Conservation (phyloP, 2,888 invertebrate genomes). For the Perizoma affinitatum region DNA sequence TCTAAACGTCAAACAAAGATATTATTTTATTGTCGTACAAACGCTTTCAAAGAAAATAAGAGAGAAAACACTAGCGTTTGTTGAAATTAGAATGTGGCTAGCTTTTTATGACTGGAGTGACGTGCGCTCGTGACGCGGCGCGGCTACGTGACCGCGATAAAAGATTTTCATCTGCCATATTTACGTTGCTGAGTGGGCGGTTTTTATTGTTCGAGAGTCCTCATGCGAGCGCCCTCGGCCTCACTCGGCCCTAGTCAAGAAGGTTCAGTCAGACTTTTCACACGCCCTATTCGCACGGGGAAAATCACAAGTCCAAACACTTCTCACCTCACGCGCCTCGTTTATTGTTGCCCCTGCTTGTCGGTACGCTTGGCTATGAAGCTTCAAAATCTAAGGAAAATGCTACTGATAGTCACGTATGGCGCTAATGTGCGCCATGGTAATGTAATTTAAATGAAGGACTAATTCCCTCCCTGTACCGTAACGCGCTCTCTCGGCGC, state of each 20-base stretch:
- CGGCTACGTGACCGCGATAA: slow-evolving; percentile 83
- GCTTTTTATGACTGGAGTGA: slow-evolving; percentile 79
- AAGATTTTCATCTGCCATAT: slow-evolving; percentile 84
- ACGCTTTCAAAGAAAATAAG: slow-evolving; percentile 59
- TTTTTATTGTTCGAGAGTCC: slow-evolving; percentile 81
- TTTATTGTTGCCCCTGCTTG: slow-evolving; percentile 59
- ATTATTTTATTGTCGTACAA: slow-evolving; percentile 59
- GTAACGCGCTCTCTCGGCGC: slow-evolving; percentile 77
- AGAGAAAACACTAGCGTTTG: slow-evolving; percentile 76
- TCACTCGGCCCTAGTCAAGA: slow-evolving; percentile 45
- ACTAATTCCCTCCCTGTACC: slow-evolving; percentile 79
- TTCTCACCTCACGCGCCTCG: slow-evolving; percentile 39
- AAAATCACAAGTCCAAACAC: slow-evolving; percentile 53
- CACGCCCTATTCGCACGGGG: slow-evolving; percentile 69
- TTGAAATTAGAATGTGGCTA: slow-evolving; percentile 80
- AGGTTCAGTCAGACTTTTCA: slow-evolving; percentile 72
- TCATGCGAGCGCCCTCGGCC: slow-evolving; percentile 62
- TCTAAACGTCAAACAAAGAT: slow-evolving; percentile 71
- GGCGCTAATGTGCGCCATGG: slow-evolving; percentile 64
- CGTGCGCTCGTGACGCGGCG: slow-evolving; percentile 80
- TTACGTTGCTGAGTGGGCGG: slow-evolving; percentile 82
- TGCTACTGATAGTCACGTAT: slow-evolving; percentile 60
- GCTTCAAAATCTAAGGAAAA: slow-evolving; percentile 57
- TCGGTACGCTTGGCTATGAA: slow-evolving; percentile 62
- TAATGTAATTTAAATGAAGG: slow-evolving; percentile 82